Base-by-base conservation (phyloP, 2,888 invertebrate species). In the Leptopilina syphax region DNA sequence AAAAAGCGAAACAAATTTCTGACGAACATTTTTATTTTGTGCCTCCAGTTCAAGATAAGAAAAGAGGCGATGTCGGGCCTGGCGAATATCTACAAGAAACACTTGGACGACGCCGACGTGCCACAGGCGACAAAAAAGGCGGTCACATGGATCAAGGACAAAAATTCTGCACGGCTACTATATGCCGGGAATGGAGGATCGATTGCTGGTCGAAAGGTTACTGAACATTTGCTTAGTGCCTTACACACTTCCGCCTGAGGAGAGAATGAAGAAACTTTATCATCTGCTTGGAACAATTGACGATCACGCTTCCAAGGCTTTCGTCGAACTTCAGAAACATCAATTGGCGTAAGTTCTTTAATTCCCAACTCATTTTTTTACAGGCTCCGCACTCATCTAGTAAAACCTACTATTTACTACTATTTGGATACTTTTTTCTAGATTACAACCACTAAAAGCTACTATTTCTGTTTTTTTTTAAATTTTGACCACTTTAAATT, bases 131-230 rank as follows among this genome's bases (percentile, higher is more conserved):
- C 97, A 0, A 97, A 97, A 87, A 96, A 96, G 87, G 97, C 97
- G 0, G 96, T 98, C 0, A 96, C 97, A 83, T 99, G 99, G 98
- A 98, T 99, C 83, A 98, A 98, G 90, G 97, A 99, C 90, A 99
- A 99, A 99, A 94, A 98, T 99, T 83, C 94, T 99, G 44, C 98
- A 99, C 92, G 98, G 96, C 67, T 96, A 96, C 91, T 96, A 96
- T 85, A 96, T 96, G 95, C 95, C 96, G 0, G 95, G 96, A 34
- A 95, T 98, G 91, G 99, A 99, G 91, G 99, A 99, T 92, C 95
- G 97, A 88, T 93, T 99, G 77, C 92, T 99, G 78, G 98, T 99
- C 0, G 99, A 99, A 92, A 94, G 98, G 85, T 93, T 99, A 47
- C 92, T 99, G 65, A 98, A 99, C 90, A 98, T 98, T 9, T 98